These are phyloP conservation scores for Nasalis larvatus DNA, from an alignment of 2,113 vertebrate species.

Conservation along the genomic window DNA sequence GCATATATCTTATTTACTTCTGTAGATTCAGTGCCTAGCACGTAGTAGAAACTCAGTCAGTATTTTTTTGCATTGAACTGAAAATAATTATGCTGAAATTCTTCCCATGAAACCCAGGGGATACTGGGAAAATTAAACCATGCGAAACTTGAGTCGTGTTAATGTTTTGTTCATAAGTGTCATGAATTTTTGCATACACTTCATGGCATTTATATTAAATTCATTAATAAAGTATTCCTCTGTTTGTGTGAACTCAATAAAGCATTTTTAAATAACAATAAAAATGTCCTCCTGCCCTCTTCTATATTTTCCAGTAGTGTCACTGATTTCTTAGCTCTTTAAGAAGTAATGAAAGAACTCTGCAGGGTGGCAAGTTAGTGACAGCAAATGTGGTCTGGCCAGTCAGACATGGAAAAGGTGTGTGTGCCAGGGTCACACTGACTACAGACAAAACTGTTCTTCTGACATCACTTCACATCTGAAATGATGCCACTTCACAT, in stretches of 20 bases:
- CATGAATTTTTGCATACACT: constrained; percentile 60
- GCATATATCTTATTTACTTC: background rate
- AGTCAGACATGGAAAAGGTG: background rate
- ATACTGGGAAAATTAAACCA: constrained; percentile 77
- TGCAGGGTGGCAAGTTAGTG: background rate
- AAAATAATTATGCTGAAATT: constrained; percentile 60
- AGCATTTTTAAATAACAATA: constrained; percentile 54
- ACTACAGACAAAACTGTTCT: background rate
- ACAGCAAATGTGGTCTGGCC: background rate
- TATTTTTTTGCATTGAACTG: background rate
- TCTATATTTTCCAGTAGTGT: constrained; percentile 48
- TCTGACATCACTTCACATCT: background rate
- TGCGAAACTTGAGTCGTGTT: constrained; percentile 46
- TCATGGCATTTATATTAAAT: constrained; percentile 70
- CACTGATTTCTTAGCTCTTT: constrained; percentile 61
- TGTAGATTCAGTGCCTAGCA: background rate
- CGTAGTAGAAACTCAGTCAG: background rate
- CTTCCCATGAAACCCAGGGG: constrained; percentile 67
- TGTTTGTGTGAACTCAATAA: constrained; percentile 62
- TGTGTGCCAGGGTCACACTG: background rate
- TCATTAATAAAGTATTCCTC: constrained; percentile 62
- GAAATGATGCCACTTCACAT: background rate
- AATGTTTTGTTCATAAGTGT: constrained; percentile 58
- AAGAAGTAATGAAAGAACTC: constrained; percentile 56
- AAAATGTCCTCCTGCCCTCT: constrained; percentile 55